Evolutionary conservation across 2,797 vertebrate species (phyloP).

Genomic region (Anas bernieri): DNA sequence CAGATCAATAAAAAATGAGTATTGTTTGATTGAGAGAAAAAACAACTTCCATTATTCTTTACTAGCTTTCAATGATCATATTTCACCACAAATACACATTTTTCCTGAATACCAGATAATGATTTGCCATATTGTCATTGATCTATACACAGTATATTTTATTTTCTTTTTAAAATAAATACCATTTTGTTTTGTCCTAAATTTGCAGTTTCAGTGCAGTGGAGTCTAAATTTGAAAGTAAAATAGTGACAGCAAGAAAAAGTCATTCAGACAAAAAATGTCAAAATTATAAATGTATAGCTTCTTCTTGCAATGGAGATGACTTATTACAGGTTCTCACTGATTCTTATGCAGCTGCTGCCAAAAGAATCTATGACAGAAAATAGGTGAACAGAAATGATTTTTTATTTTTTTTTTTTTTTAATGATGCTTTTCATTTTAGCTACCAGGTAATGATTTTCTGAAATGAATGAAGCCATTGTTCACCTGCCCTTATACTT

Average conservation of each 20-base stretch:
- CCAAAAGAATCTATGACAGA: neutral
- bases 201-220: neutral
- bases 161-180: neutral
- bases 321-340: neutral
- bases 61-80: neutral
- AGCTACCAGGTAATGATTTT: conserved; percentile 18
- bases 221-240: neutral
- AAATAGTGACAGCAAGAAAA: neutral
- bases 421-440: conserved; percentile 21
- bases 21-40: neutral
- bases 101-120: neutral
- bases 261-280: neutral
- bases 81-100: neutral
- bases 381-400: neutral
- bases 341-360: neutral
- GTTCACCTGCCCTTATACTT: neutral
- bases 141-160: neutral
- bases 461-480: conserved; percentile 35
- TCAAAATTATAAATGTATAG: conserved; percentile 1
- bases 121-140: neutral
- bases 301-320: neutral
- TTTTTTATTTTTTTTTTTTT: neutral
- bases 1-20: neutral
- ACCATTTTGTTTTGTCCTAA: neutral
- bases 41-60: neutral